Percentiles rank a stretch among this genome's conserved stretches.
Evolutionary conservation across 2,888 invertebrate species (phyloP).

Genomic region (Apoda limacodes): DNA sequence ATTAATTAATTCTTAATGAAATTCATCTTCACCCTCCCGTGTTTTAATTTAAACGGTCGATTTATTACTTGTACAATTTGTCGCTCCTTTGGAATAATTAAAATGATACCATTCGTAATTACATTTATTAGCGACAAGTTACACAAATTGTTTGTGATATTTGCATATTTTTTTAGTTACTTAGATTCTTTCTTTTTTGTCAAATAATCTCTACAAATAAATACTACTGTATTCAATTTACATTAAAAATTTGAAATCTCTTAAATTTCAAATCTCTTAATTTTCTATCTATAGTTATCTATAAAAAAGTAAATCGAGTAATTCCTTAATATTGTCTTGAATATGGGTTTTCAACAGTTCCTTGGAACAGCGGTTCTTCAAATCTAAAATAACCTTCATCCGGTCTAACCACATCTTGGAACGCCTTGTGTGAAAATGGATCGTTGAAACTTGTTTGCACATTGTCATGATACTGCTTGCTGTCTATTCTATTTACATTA

Average conservation of each 20-base stretch:
- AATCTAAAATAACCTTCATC: constrained; percentile 52
- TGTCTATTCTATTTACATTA: constrained; percentile 49
- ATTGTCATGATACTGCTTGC: constrained; percentile 57
- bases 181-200: no score
- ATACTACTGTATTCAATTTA: no score
- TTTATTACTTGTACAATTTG: constrained; percentile 68
- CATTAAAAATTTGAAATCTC: no score
- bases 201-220: neutral
- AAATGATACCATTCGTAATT: constrained; percentile 47
- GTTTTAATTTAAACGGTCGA: constrained; percentile 65
- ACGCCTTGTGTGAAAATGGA: constrained; percentile 43
- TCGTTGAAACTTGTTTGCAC: constrained; percentile 37
- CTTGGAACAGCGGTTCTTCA: constrained; percentile 55
- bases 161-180: constrained; percentile 22
- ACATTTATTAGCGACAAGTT: constrained; percentile 55
- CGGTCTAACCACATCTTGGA: constrained; percentile 41
- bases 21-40: constrained; percentile 67
- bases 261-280: no score
- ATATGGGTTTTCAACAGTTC: constrained; percentile 52
- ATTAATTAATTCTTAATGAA: constrained; percentile 72
- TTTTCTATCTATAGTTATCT: no score
- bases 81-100: constrained; percentile 48
- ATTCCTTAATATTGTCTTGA: constrained; percentile 49
- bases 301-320: no score
- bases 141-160: constrained; percentile 35